These are phyloP conservation scores for Callinectes sapidus DNA, from an alignment of 2,888 invertebrate species.

Conservation along the genomic window DNA sequence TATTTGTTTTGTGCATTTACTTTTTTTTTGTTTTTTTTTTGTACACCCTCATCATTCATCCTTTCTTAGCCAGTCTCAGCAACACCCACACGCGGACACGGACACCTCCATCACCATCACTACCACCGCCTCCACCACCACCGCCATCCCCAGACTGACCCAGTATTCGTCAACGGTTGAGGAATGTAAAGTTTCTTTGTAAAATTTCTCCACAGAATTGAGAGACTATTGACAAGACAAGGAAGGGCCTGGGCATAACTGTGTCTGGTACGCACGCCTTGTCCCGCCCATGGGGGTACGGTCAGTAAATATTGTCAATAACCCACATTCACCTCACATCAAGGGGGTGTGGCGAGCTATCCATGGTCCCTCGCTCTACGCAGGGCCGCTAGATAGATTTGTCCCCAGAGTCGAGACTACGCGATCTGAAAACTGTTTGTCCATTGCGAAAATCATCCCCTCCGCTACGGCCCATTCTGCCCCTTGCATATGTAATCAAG, in stretches of 20 bases:
- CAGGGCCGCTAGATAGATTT: conserved; percentile 14
- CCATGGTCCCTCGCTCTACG: neutral
- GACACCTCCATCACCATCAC: neutral
- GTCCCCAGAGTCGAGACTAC: conserved; percentile 31
- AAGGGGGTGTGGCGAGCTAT: neutral
- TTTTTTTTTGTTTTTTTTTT: neutral
- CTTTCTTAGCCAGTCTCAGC: conserved; percentile 16
- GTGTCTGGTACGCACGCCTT: conserved; percentile 38
- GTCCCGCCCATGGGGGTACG: conserved; percentile 34
- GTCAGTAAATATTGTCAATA: conserved; percentile 56
- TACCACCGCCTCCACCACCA: neutral
- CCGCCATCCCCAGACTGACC: conserved; percentile 10
- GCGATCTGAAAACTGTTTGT: conserved; percentile 48
- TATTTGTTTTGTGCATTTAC: neutral
- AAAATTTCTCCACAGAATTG: conserved; percentile 30
- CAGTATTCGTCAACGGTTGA: neutral
- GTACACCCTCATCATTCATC: conserved; percentile 18
- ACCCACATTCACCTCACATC: conserved; percentile 42
- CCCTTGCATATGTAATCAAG: conserved; percentile 54
- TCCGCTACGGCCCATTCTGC: conserved; percentile 27
- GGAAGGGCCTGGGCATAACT: conserved; percentile 33
- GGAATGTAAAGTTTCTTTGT: neutral
- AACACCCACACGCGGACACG: neutral
- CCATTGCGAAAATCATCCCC: conserved; percentile 47
- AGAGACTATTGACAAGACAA: conserved; percentile 29